Base-by-base conservation (phyloP, 2,797 vertebrate genomes). In the Chelmon rostratus region DNA sequence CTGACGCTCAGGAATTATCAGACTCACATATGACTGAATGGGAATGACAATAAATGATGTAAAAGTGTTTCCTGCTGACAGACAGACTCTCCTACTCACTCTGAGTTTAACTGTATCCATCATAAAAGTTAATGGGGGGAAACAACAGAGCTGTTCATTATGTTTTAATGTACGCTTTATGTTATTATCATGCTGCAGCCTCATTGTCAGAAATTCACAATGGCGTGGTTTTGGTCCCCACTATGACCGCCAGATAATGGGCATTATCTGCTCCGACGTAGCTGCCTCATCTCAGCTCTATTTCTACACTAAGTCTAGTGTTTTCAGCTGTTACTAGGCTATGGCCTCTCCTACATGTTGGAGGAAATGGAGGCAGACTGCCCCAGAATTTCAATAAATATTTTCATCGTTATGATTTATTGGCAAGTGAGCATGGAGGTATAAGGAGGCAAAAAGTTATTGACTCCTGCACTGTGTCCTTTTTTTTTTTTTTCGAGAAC, bases 181-280 rank as follows among this genome's bases (percentile, higher is more conserved):
- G n/a, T n/a, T n/a, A n/a, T n/a, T n/a, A n/a, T n/a, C n/a, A n/a
- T n/a, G n/a, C n/a, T 31, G 28, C 28, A 31, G 3, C 31, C 28
- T 31, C 28, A 31, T 31, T 31, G 31, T 31, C 28, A 31, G 31
- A 31, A 31, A 31, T 31, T 31, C 28, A 31, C 31, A 31, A 31
- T 31, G 28, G 31, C 28, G 31, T 47, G 40, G 6, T 64, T 73
- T 70, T 8, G 50, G 9, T 19, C 21, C 38, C 40, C 47, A 13
- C 61, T 18, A n/a, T 23, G 33, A 67, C 49, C 33, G 31, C 47
- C 57, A 40, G 8, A 54, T 44, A 69, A 58, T 2, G 38, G 40
- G 15, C 19, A 59, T 76, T 38, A 50, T 73, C 44, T 69, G 37
- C 67, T 82, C 28, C 82, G 67, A 78, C 12, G 44, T 62, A 18